Percentiles rank a stretch among this genome's conserved stretches.
These are phyloP conservation scores for Columba livia DNA, from an alignment of 2,113 vertebrate species.

Conservation along the genomic window DNA sequence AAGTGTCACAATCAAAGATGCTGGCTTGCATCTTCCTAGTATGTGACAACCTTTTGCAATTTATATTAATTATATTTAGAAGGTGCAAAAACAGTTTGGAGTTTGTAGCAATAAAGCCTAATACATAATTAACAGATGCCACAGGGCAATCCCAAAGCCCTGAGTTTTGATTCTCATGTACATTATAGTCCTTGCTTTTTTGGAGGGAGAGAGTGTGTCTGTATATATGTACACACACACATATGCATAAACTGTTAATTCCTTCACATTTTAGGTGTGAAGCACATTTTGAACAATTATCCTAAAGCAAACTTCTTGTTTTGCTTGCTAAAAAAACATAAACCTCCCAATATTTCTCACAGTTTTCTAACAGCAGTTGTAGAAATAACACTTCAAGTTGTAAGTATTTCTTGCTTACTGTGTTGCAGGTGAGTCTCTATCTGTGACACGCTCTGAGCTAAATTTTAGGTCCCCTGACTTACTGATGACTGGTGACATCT, in stretches of 20 bases:
- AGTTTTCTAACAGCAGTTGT: background rate
- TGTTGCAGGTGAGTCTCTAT: conserved; percentile 70
- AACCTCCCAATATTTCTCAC: background rate
- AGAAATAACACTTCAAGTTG: background rate
- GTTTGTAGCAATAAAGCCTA: background rate
- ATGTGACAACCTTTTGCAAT: background rate
- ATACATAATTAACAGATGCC: background rate
- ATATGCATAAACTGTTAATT: background rate
- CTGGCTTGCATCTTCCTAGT: background rate
- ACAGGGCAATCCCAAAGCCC: background rate
- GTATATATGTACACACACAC: background rate
- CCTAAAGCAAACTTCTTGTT: background rate
- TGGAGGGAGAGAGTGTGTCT: background rate
- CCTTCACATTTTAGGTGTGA: background rate
- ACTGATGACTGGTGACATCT: conserved; percentile 81
- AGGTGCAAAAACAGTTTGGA: background rate
- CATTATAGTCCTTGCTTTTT: background rate
- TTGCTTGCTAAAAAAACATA: background rate
- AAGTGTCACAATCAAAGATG: background rate
- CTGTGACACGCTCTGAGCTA: conserved; percentile 77
- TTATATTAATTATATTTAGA: background rate
- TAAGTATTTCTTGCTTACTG: conserved; percentile 75
- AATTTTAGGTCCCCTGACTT: conserved; percentile 79
- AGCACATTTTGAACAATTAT: background rate
- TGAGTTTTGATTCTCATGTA: background rate